phyloP scores from a whole-genome alignment of 2,888 invertebrate genomes.

The Peribatodes rhomboidaria region DNA sequence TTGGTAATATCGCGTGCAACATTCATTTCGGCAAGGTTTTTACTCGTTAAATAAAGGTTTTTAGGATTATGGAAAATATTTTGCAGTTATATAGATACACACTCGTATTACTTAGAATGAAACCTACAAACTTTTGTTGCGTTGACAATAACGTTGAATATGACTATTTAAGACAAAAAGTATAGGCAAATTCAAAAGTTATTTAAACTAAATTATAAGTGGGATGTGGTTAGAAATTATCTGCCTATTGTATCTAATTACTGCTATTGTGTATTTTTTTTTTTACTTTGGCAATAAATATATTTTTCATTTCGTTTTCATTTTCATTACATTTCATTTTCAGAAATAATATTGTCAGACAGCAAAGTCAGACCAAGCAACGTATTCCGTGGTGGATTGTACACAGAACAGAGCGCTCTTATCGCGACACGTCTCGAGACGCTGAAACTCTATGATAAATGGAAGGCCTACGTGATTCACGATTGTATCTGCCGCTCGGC shows the following conservation, averaged over 20 bases:
- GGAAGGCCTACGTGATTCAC: constrained; percentile 66
- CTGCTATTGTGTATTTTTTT: too few species aligned
- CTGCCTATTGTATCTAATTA: too few species aligned
- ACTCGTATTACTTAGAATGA: too few species aligned
- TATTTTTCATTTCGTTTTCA: too few species aligned
- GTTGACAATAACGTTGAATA: too few species aligned
- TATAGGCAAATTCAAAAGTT: too few species aligned
- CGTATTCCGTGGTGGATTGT: constrained; percentile 24
- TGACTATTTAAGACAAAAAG: too few species aligned
- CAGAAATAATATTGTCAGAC: not conserved
- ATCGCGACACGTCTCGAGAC: constrained; percentile 60
- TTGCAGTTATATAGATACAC: not conserved
- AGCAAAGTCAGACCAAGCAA: constrained; percentile 7
- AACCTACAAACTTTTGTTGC: too few species aligned
- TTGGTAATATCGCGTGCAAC: constrained; percentile 21
- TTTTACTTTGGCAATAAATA: not conserved
- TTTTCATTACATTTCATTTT: too few species aligned
- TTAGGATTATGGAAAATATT: not conserved
- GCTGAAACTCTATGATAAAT: constrained; percentile 68
- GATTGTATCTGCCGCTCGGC: constrained; percentile 49
- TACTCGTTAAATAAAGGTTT: not conserved
- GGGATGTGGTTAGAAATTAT: too few species aligned
- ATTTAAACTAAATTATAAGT: too few species aligned
- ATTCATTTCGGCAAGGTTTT: not conserved
- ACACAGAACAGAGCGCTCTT: constrained; percentile 50